A percentile compares a stretch with the other conserved stretches of the same genome.
Conservation (phyloP, 2,113 vertebrate genomes). For the Barbus barbus region DNA sequence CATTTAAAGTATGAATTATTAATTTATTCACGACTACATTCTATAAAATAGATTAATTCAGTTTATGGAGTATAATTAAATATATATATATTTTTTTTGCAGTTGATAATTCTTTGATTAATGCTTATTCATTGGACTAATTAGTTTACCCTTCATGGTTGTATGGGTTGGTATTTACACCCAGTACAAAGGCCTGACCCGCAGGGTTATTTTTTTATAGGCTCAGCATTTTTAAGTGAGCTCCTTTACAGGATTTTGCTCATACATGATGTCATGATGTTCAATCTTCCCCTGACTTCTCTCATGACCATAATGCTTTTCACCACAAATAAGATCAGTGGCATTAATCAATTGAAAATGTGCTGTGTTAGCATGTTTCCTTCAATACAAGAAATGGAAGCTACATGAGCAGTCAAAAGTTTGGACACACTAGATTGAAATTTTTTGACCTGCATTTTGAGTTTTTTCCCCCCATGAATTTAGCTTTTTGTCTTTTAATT, state of each 20-base stretch:
- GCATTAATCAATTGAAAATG: conserved; percentile 71
- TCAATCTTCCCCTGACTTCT: conserved; percentile 40
- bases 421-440: not conserved
- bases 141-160: not conserved
- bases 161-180: not conserved
- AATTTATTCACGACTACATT: conserved; percentile 53
- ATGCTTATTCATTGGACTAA: conserved; percentile 57
- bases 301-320: conserved; percentile 67
- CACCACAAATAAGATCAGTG: conserved; percentile 65
- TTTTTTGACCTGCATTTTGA: too few relatives aligned
- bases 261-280: conserved; percentile 48
- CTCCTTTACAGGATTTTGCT: conserved; percentile 5
- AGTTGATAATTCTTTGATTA: too few relatives aligned
- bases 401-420: not conserved
- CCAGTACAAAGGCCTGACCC: too few relatives aligned
- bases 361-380: conserved; percentile 62
- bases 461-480: too few relatives aligned
- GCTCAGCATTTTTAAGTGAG: conserved; percentile 38
- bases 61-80: not conserved
- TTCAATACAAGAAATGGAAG: not conserved
- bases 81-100: not conserved
- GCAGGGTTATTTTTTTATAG: not conserved
- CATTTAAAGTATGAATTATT: conserved; percentile 3
- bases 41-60: conserved; percentile 61
- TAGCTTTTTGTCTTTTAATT: too few relatives aligned